These are phyloP conservation scores for Microctenopoma steveboyesi DNA, from an alignment of 2,797 vertebrate genomes.

Conservation along the genomic window DNA sequence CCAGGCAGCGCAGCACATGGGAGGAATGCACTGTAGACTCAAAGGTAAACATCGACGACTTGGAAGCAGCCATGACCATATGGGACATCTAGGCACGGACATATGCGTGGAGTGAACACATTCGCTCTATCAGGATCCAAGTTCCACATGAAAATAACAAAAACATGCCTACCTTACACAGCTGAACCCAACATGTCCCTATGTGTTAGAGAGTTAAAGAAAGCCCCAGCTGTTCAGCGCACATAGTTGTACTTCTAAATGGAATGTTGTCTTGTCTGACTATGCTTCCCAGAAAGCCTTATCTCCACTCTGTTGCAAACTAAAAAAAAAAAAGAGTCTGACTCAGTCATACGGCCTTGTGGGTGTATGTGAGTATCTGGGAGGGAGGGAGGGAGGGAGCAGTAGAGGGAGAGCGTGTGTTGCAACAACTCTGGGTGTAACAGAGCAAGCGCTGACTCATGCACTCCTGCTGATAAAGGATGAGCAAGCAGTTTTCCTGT, in stretches of 20 bases:
- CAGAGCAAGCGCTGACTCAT: conserved; percentile 88
- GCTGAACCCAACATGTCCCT: conserved; percentile 42
- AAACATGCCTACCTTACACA: conserved; percentile 62
- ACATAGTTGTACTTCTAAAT: conserved; percentile 60
- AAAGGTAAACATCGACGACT: conserved; percentile 90
- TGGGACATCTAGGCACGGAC: conserved; percentile 51
- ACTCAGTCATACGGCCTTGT: conserved; percentile 70
- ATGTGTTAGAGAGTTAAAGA: conserved; percentile 36
- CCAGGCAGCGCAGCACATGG: conserved; percentile 88
- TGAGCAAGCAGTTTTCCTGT: conserved; percentile 87
- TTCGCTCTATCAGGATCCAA: neutral
- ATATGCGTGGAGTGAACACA: neutral
- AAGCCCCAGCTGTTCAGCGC: conserved; percentile 47
- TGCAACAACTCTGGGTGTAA: conserved; percentile 77
- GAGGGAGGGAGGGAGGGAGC: conserved; percentile 42
- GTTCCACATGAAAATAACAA: neutral
- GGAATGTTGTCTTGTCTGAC: conserved; percentile 62
- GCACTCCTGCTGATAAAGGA: conserved; percentile 87
- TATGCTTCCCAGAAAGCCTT: conserved; percentile 66
- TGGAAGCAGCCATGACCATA: conserved; percentile 86
- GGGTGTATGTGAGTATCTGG: conserved; percentile 54
- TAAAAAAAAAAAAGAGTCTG: conserved; percentile 58
- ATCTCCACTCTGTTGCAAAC: conserved; percentile 67
- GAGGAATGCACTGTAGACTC: conserved; percentile 91
- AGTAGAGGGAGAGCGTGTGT: conserved; percentile 50